Evolutionary conservation across 2,888 invertebrate species (phyloP).

Genomic region (Nemurella pictetii): DNA sequence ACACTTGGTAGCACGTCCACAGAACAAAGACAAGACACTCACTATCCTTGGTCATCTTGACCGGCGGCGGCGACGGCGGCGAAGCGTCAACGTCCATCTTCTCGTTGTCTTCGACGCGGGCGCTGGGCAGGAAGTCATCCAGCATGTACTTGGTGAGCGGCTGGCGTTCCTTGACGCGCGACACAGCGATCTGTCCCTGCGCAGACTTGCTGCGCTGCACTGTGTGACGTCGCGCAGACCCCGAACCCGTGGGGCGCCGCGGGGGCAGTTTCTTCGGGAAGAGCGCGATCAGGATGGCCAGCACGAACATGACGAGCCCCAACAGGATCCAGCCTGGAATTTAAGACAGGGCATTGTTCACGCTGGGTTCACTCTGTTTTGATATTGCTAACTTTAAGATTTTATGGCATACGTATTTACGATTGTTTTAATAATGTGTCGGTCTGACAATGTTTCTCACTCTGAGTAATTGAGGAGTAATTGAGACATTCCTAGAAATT

Average conservation of each 20-base stretch:
- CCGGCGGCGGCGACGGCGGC: not conserved
- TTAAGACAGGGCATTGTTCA: slow-evolving; percentile 49
- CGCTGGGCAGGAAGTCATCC: slow-evolving; percentile 32
- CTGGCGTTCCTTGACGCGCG: slow-evolving; percentile 3
- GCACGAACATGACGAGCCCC: slow-evolving; percentile 60
- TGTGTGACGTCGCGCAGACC: slow-evolving; percentile 37
- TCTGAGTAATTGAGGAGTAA: no score
- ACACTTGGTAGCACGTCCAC: no score
- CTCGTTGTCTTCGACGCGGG: not conserved
- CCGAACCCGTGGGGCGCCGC: slow-evolving; percentile 27
- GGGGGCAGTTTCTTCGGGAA: slow-evolving; percentile 63
- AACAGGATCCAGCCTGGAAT: slow-evolving; percentile 55
- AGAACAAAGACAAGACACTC: not conserved
- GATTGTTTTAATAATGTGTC: no score
- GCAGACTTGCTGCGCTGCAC: not conserved
- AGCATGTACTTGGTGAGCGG: slow-evolving; percentile 33
- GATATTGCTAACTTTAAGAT: no score
- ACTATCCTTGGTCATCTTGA: not conserved
- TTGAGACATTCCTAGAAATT: no score
- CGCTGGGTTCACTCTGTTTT: not conserved
- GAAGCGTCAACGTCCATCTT: not conserved
- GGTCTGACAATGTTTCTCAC: no score
- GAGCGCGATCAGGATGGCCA: slow-evolving; percentile 64
- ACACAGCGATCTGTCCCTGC: not conserved
- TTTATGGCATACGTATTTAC: no score